Conservation (phyloP, 2,888 invertebrate species). For the Diadegma fenestrale region DNA sequence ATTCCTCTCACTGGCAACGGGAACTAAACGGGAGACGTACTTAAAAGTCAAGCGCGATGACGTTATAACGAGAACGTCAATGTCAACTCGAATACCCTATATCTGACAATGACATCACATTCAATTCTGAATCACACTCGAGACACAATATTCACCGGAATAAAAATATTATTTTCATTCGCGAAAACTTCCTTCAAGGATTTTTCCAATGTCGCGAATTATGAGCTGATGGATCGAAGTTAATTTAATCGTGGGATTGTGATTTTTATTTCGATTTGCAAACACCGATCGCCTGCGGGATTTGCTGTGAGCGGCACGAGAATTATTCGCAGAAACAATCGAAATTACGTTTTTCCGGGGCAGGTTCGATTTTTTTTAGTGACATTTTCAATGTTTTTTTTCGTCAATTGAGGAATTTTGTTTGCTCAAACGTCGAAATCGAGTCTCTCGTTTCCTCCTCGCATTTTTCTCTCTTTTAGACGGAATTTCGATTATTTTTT, state of each 20-base stretch:
- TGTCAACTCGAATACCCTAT: slow-evolving; percentile 53
- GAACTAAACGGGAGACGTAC: slow-evolving; percentile 3
- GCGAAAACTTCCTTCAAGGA: neutral
- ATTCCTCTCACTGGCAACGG: slow-evolving; percentile 6
- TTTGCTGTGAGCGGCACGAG: neutral
- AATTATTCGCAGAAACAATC: neutral
- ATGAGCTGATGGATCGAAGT: slow-evolving; percentile 8
- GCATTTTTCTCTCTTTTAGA: neutral
- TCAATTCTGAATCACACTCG: slow-evolving; percentile 39
- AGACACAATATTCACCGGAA: slow-evolving; percentile 31
- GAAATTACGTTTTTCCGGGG: neutral
- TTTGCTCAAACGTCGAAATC: neutral
- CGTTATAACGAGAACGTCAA: slow-evolving; percentile 64
- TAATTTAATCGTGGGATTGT: slow-evolving; percentile 1
- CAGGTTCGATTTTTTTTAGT: neutral
- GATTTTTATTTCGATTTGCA: slow-evolving; percentile 9
- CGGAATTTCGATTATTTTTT: slow-evolving; percentile 34
- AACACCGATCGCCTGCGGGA: neutral
- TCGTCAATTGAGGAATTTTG: neutral
- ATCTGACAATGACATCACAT: slow-evolving; percentile 61
- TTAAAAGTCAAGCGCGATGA: slow-evolving; percentile 51
- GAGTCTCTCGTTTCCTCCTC: neutral
- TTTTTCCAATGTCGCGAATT: slow-evolving; percentile 21
- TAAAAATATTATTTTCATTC: slow-evolving; percentile 8
- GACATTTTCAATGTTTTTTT: neutral